Conservation (phyloP, 2,113 vertebrate species). For the Brachyistius frenatus region DNA sequence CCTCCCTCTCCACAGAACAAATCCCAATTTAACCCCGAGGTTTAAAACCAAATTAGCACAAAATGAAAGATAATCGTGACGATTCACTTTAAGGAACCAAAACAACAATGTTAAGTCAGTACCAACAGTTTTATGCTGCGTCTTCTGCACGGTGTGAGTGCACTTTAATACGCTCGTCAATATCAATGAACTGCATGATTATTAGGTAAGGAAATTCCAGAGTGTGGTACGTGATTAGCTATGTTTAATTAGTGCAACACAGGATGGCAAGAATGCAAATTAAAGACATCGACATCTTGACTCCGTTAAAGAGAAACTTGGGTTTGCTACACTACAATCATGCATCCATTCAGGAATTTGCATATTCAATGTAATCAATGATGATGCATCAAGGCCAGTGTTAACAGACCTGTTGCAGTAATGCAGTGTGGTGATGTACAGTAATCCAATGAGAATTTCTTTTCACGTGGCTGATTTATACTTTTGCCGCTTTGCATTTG, state of each 20-base stretch:
- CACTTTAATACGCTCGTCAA: conserved; percentile 34
- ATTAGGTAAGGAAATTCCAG: conserved; percentile 42
- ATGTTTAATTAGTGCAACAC: conserved; percentile 49
- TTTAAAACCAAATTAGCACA: conserved; percentile 61
- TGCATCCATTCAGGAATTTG: conserved; percentile 57
- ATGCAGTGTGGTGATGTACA: conserved; percentile 31
- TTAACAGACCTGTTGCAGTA: conserved; percentile 51
- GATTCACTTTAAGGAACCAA: conserved; percentile 45
- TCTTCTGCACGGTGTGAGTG: conserved; percentile 24
- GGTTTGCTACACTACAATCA: conserved; percentile 53
- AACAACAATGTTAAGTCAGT: conserved; percentile 33
- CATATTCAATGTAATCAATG: conserved; percentile 75
- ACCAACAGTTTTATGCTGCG: neutral
- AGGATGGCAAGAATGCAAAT: conserved; percentile 65
- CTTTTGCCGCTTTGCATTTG: conserved; percentile 31
- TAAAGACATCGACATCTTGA: conserved; percentile 58
- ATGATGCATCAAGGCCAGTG: conserved; percentile 29
- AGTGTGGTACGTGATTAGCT: conserved; percentile 52
- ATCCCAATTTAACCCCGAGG: conserved; percentile 48
- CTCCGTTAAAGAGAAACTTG: conserved; percentile 53
- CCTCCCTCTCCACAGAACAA: conserved; percentile 39
- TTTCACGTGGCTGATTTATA: conserved; percentile 29
- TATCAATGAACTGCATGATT: conserved; percentile 45
- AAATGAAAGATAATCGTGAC: conserved; percentile 64
- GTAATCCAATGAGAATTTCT: conserved; percentile 35